Base-by-base conservation (phyloP, 2,888 invertebrate species). In the Pristionchus fissidentatus region DNA sequence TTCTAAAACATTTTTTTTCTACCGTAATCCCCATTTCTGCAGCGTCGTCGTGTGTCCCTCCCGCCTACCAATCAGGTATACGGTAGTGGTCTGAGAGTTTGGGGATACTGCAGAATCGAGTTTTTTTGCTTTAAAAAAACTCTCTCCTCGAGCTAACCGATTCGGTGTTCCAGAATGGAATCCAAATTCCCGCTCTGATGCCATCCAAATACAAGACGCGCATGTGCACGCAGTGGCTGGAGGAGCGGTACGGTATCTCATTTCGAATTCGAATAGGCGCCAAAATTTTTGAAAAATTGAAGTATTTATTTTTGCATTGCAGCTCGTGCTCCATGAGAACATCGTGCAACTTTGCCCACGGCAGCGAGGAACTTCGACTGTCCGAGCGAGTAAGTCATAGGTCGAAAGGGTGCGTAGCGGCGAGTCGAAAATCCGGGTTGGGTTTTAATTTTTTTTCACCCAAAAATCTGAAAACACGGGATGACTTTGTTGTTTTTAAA, bases 261-360 rank as follows among this genome's bases (percentile, higher is more conserved):
- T 46, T 43, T 10, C 32, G 32, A 66, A 62, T 81, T 66, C n/a
- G 22, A 81, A 81, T 81, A 29, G 26, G 26, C 49, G 57, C 60
- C 32, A 1, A 35, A n/a, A n/a, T n/a, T 19, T 75, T 75, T 43
- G 26, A 32, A 52, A 77, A 15, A 49, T 77, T n/a, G n/a, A 32
- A 77, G n/a, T n/a, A 52, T 49, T 3, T 0, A 0, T 79, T 57
- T 49, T 57, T 79, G 26, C 26, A 60, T 79, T 79, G n/a, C 52
- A 83, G 83, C 29, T 62, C 84, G 32, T n/a, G n/a, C n/a, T n/a
- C n/a, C n/a, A n/a, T n/a, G n/a, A n/a, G n/a, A n/a, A n/a, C n/a
- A n/a, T n/a, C n/a, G n/a, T 88, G 88, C 85, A 86, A 86, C 55
- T 88, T 87, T 35, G n/a, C n/a, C n/a, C n/a, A n/a, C n/a, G 88